phyloP scores from a whole-genome alignment of 2,888 invertebrate genomes.

The Erebia palarica region DNA sequence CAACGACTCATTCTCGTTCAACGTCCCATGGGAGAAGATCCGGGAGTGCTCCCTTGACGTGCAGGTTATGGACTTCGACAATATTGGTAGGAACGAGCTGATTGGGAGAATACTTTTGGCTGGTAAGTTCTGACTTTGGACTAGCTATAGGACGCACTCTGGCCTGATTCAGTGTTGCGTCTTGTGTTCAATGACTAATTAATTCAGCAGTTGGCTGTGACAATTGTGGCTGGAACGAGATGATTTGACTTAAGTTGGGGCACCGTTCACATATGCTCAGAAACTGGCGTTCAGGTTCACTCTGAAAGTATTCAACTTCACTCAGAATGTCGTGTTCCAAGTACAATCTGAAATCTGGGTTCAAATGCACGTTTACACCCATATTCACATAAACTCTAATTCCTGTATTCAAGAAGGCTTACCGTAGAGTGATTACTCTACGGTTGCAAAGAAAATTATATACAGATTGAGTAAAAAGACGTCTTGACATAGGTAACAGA shows the following conservation, averaged over 20 bases:
- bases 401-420: too few relatives aligned
- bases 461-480: too few relatives aligned
- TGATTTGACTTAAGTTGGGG: neutral
- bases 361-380: too few relatives aligned
- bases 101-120: slow-evolving; percentile 96
- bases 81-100: slow-evolving; percentile 95
- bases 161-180: slow-evolving; percentile 67
- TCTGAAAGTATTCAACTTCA: too few relatives aligned
- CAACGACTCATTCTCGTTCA: slow-evolving; percentile 97
- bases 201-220: slow-evolving; percentile 54
- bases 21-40: slow-evolving; percentile 98
- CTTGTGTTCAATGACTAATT: slow-evolving; percentile 73
- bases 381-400: too few relatives aligned
- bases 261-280: too few relatives aligned
- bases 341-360: too few relatives aligned
- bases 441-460: too few relatives aligned
- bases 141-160: slow-evolving; percentile 85
- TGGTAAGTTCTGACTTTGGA: slow-evolving; percentile 79
- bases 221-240: slow-evolving; percentile 4
- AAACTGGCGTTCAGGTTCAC: too few relatives aligned
- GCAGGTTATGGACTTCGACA: slow-evolving; percentile 98
- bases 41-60: slow-evolving; percentile 96
- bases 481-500: too few relatives aligned
- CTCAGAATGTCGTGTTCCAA: too few relatives aligned
- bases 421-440: too few relatives aligned